Evolutionary conservation across 1,140 invertebrate genomes (phyloP), one percentile per base, ranked within the genome.

Genomic region (Drosophila mojavensis): DNA sequence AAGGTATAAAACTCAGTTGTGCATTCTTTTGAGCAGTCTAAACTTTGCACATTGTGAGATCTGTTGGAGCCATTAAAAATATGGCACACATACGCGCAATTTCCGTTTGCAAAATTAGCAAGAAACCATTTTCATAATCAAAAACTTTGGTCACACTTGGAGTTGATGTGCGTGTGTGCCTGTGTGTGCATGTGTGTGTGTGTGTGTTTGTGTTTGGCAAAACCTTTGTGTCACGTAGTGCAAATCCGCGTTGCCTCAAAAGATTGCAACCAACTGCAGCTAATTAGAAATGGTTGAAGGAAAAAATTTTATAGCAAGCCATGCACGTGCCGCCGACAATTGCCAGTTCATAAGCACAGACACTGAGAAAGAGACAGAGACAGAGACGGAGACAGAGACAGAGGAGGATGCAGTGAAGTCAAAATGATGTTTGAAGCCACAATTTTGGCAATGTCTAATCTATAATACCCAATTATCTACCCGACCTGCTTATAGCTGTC

Each of bases 261-360:
- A 67, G 54, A 50, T 50, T 67, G 48, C 64, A 73, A 61, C 17
- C 48, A 50, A 73, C 64, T 73, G 70, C 70, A 73, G 69, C 62
- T 73, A 73, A 73, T 73, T 73, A 68, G 64, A 73, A 73, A 45
- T 70, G 43, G 59, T 60, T 47, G 13, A 66, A 68, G 54, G 43
- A 73, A 73, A 73, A 60, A 73, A 73, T 73, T 73, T 73, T 73
- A 73, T 73, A 41, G 56, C 50, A 55, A 33, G 41, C 15, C 24
- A 54, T 67, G 70, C 64, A 73, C 70, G 70, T 73, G 70, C 54
- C 56, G 45, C 36, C 11, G 17, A 60, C 63, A 73, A 59, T 67
- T 60, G 39, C 45, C 64, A 39, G 53, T 15, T 48, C 48, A 61
- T 56, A 68, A 41, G 63, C 30, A 17, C 10, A 11, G 11, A 39